A percentile compares a stretch with the other conserved stretches of the same genome.
These are phyloP conservation scores for Clepsis dumicolana DNA, from an alignment of 2,888 invertebrate genomes.

Conservation along the genomic window DNA sequence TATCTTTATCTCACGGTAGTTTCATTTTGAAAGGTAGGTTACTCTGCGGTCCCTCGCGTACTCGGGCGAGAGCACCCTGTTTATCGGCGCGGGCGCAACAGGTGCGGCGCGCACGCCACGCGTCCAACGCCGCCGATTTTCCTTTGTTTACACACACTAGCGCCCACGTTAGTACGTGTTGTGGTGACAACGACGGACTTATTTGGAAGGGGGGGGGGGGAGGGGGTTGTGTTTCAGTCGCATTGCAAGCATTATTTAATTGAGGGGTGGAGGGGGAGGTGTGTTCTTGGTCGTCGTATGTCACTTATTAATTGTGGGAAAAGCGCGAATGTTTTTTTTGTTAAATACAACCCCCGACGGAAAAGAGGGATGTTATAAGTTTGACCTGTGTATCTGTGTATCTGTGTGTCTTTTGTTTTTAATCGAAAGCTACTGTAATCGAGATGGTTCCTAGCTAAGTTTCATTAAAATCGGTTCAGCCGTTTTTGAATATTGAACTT, in stretches of 20 bases:
- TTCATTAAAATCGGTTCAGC: too few species aligned
- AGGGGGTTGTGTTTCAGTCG: background rate
- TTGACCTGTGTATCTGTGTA: too few species aligned
- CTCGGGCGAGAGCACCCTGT: slow-evolving; percentile 26
- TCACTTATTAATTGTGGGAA: background rate
- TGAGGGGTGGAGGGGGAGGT: background rate
- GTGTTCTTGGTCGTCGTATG: background rate
- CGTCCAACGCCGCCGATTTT: slow-evolving; percentile 32
- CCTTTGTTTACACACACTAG: slow-evolving; percentile 39
- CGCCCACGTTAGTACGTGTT: slow-evolving; percentile 2
- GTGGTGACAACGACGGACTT: background rate
- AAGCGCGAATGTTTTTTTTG: too few species aligned
- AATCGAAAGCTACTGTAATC: too few species aligned
- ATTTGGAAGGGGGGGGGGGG: background rate
- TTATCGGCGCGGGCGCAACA: slow-evolving; percentile 20
- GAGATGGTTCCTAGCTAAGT: too few species aligned
- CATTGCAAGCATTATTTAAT: background rate
- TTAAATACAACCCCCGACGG: too few species aligned
- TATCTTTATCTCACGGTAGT: too few species aligned
- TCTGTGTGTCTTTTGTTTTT: too few species aligned
- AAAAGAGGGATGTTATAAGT: too few species aligned
- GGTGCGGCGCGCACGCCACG: slow-evolving; percentile 31
- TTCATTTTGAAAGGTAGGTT: too few species aligned
- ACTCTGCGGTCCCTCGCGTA: too few species aligned
- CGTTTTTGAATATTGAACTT: too few species aligned